Base-by-base conservation (phyloP, 2,888 invertebrate species). In the Lasioglossum figueresi region DNA sequence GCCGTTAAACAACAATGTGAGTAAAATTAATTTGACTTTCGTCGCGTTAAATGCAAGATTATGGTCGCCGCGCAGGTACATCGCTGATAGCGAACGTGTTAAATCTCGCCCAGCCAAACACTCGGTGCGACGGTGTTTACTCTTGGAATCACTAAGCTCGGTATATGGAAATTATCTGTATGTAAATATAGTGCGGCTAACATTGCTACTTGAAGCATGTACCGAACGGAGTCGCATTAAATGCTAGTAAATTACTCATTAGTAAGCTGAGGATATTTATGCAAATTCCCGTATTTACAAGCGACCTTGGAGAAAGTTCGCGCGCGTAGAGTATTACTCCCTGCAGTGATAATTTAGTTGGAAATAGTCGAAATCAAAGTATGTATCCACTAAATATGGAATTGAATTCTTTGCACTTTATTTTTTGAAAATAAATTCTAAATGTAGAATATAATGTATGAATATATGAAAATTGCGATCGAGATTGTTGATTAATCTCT, bases 241-340 rank as follows among this genome's bases (percentile, higher is more conserved):
- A 63, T 6, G 16, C 63, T 63, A 63, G 63, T 63, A 63, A 63
- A 63, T 63, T 63, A 31, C 63, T 63, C 63, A 63, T 63, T 63
- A 63, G 16, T 31, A 31, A 63, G 16, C 31, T 19, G 14, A 63
- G 63, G 31, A 63, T 31, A 31, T 31, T 63, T 63, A 63, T 63
- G 63, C 63, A 63, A 31, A 63, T 63, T 31, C 31, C 16, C 16
- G 63, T 6, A 16, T 31, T 63, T 31, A 31, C 31, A 63, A 6
- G 16, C 31, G 16, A 31, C 31, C 31, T 63, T 63, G n/a, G 31
- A 16, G 63, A 63, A 63, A 63, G 63, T 63, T 2, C 4, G 2
- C 4, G 14, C 14, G 6, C 31, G 16, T 31, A 6, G 63, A 63
- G 31, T 5, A 1, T 63, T 63, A 6, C 31, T 31, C 27, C 2